Conservation (phyloP, 2,113 vertebrate species). For the Zosterops japonicus region DNA sequence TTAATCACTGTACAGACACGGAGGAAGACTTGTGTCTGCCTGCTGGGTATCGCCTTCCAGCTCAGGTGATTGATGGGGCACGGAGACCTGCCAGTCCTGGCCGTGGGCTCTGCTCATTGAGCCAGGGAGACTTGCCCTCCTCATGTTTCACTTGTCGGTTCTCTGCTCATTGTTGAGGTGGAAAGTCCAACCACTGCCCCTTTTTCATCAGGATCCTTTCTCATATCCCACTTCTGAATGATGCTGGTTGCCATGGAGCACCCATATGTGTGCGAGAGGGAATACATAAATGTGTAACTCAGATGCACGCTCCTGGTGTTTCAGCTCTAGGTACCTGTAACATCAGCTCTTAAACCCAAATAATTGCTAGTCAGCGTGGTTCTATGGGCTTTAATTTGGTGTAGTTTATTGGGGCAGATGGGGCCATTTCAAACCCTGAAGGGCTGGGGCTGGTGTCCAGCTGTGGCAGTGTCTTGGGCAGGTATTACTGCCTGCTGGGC, state of each 20-base stretch:
- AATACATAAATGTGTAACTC: rapidly evolving
- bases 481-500: not conserved
- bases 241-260: not conserved
- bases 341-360: rapidly evolving
- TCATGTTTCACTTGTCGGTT: rapidly evolving
- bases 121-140: not conserved
- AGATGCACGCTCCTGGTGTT: rapidly evolving
- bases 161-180: not conserved
- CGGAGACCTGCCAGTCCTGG: rapidly evolving
- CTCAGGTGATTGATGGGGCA: not conserved
- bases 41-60: rapidly evolving
- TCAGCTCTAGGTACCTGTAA: not conserved
- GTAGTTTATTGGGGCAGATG: not conserved
- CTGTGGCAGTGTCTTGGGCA: rapidly evolving
- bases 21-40: not conserved
- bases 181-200: not conserved
- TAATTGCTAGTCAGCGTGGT: rapidly evolving
- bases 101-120: rapidly evolving
- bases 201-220: not conserved
- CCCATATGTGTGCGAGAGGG: rapidly evolving
- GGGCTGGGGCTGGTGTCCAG: not conserved
- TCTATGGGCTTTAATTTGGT: not conserved
- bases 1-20: rapidly evolving
- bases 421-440: too few species aligned
- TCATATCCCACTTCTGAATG: rapidly evolving